Conservation (phyloP, 2,888 invertebrate genomes). For the Germaria angustata region DNA sequence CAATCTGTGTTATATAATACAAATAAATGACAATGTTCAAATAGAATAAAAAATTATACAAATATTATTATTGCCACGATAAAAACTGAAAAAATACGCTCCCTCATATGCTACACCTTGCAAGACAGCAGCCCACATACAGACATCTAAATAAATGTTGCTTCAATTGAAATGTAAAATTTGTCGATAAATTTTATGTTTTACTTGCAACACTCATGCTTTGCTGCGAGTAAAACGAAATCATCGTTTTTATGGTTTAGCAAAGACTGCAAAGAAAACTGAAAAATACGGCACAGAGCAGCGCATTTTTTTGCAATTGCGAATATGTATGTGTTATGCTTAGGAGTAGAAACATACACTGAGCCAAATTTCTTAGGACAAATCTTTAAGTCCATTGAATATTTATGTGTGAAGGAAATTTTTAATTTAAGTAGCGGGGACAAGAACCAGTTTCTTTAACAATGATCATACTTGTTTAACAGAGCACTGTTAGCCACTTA, state of each 20-base stretch:
- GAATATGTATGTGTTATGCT: too few species aligned
- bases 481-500: too few species aligned
- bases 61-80: conserved; percentile 15
- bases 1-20: not conserved
- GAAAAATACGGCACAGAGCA: conserved; percentile 13
- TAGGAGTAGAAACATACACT: not conserved
- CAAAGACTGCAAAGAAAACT: conserved; percentile 37
- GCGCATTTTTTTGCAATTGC: not conserved
- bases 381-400: too few species aligned
- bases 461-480: too few species aligned
- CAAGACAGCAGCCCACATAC: not conserved
- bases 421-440: too few species aligned
- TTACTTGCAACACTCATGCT: conserved; percentile 35
- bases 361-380: too few species aligned
- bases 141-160: conserved; percentile 12
- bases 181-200: conserved; percentile 45
- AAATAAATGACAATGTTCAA: not conserved
- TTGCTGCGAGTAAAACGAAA: not conserved
- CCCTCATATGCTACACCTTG: not conserved
- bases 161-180: conserved; percentile 34
- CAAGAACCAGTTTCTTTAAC: too few species aligned
- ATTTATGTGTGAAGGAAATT: too few species aligned
- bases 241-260: conserved; percentile 36
- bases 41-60: not conserved
- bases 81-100: conserved; percentile 18